These are phyloP conservation scores for Atta colombica DNA, from an alignment of 1,140 invertebrate species.

Conservation along the genomic window DNA sequence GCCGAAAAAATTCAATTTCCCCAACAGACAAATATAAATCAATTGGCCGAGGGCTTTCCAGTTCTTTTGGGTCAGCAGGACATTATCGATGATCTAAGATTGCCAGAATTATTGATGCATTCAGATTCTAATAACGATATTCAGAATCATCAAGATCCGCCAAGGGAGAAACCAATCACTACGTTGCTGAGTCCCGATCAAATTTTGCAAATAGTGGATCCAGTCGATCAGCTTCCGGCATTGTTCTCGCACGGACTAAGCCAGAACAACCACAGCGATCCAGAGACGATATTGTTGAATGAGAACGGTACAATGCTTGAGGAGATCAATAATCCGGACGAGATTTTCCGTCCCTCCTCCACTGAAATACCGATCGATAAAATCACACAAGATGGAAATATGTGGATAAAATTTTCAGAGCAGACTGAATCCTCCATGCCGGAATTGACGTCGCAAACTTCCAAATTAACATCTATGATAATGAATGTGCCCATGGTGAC, in stretches of 20 bases:
- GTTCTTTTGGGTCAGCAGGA: slow-evolving; percentile 79
- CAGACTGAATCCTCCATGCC: slow-evolving; percentile 1
- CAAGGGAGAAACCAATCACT: slow-evolving; percentile 83
- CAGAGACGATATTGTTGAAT: slow-evolving; percentile 90
- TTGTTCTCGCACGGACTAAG: slow-evolving; percentile 81
- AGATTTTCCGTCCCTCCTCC: slow-evolving; percentile 84
- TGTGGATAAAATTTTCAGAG: slow-evolving; percentile 67
- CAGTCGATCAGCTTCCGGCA: slow-evolving; percentile 82
- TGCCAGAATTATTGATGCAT: slow-evolving; percentile 80
- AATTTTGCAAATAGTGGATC: slow-evolving; percentile 84
- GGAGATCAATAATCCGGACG: slow-evolving; percentile 89
- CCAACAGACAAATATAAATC: slow-evolving; percentile 71
- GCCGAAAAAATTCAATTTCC: slow-evolving; percentile 79
- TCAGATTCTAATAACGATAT: slow-evolving; percentile 80
- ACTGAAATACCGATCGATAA: slow-evolving; percentile 37
- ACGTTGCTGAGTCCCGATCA: slow-evolving; percentile 85
- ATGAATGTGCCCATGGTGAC: slow-evolving; percentile 31
- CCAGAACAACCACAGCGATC: slow-evolving; percentile 86
- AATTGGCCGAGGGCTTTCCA: slow-evolving; percentile 79
- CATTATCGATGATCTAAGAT: slow-evolving; percentile 79
- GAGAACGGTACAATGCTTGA: slow-evolving; percentile 87
- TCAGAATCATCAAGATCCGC: slow-evolving; percentile 82
- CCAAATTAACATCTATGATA: slow-evolving; percentile 35
- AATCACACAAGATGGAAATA: neutral
- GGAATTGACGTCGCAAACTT: neutral